phyloP scores from a whole-genome alignment of 2,797 vertebrate species.

The Gymnopithys bicolor region DNA sequence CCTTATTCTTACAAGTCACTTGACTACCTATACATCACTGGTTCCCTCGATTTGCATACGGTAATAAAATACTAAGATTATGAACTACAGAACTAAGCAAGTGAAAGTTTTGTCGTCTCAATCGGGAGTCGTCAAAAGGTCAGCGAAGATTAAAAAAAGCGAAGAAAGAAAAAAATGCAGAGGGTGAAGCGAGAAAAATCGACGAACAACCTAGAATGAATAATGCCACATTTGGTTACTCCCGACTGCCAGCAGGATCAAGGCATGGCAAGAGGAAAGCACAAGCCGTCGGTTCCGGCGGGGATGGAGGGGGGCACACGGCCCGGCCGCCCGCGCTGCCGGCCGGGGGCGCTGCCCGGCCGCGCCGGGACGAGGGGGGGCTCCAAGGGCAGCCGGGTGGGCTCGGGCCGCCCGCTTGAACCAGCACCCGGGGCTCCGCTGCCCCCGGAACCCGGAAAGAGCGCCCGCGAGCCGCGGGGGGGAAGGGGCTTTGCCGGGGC shows the following conservation, averaged over 20 bases:
- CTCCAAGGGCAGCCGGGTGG: not conserved
- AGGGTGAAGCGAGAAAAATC: not conserved
- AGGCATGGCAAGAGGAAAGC: not conserved
- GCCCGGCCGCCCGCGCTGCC: not conserved
- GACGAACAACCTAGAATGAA: not conserved
- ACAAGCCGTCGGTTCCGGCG: not conserved
- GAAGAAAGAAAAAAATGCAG: rapidly evolving
- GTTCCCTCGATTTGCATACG: not conserved
- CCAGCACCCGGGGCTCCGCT: rapidly evolving
- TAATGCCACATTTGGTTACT: not conserved
- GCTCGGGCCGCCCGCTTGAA: not conserved
- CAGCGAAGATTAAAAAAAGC: rapidly evolving
- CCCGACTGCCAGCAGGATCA: not conserved
- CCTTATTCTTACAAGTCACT: not conserved
- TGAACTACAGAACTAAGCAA: not conserved
- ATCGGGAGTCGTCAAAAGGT: not conserved
- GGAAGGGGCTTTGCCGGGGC: rapidly evolving
- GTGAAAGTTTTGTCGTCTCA: not conserved
- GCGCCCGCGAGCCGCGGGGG: rapidly evolving
- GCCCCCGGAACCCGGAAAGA: not conserved
- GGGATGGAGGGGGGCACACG: not conserved
- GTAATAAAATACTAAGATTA: not conserved
- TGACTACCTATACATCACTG: not conserved
- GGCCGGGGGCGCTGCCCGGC: not conserved
- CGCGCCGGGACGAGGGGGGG: not conserved